phyloP scores from a whole-genome alignment of 2,113 vertebrate species.

The Gopherus evgoodei region DNA sequence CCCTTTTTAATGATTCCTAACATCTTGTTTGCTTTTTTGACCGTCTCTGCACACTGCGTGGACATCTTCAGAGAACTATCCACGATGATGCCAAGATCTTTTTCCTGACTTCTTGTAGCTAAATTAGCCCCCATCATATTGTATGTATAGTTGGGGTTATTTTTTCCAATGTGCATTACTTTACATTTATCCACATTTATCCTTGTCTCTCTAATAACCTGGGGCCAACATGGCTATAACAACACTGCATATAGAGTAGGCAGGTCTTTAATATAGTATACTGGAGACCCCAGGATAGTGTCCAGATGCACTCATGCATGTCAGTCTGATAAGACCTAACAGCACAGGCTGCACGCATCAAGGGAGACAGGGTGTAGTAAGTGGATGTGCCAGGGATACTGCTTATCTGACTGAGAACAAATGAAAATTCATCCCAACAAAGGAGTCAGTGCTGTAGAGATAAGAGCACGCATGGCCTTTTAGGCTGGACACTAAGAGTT shows the following conservation, averaged over 20 bases:
- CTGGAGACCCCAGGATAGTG: constrained; percentile 1
- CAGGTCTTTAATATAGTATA: background rate
- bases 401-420: constrained; percentile 65
- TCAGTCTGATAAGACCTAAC: constrained; percentile 58
- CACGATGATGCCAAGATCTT: no score
- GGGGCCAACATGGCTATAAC: background rate
- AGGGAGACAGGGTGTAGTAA: constrained; percentile 2
- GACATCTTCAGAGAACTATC: no score
- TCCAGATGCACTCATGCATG: constrained; percentile 11
- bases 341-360: constrained; percentile 34
- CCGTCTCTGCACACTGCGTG: no score
- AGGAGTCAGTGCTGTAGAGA: constrained; percentile 41
- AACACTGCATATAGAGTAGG: background rate
- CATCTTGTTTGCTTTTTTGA: no score
- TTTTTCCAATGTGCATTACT: no score
- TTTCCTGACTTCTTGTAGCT: no score
- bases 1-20: no score
- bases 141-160: no score
- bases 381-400: constrained; percentile 41
- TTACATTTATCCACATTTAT: no score
- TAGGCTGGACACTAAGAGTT: constrained; percentile 1
- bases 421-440: constrained; percentile 31
- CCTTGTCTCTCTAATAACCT: background rate
- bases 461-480: constrained; percentile 45
- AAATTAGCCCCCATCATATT: no score